Base-by-base conservation (phyloP, 2,888 invertebrate species). In the Agrochola litura region DNA sequence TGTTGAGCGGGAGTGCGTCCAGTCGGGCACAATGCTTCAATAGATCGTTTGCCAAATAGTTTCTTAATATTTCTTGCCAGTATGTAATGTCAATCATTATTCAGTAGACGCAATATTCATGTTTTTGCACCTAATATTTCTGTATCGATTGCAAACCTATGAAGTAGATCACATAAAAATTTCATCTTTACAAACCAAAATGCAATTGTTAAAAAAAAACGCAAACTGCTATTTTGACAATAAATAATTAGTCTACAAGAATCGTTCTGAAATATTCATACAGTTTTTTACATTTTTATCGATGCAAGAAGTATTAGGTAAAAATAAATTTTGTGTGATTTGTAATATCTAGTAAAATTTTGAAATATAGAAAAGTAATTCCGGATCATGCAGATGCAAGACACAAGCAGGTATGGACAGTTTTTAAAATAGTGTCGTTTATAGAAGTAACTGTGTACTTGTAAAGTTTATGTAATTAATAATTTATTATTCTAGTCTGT, bases 401-500 rank as follows among this genome's bases (percentile, higher is more conserved):
- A 49, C 30, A 49, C 30, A 68, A 66, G 64, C 63, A 76, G 75
- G 74, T 85, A 76, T 82, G 76, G 76, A 83, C 73, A 60, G 68
- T 79, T 81, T 77, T 75, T 56, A 30, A 78, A 81, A 79, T 81
- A 80, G 41, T 79, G 79, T 85, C 71, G 77, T 82, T 82, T 81
- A 82, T 82, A 78, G 75, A 71, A 82, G 75, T 88, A 86, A 88
- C 83, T 76, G 83, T 84, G 85, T 85, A 87, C 80, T 86, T 86
- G 85, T 86, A 87, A 84, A 87, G 79, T 85, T 81, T 78, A 84
- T 90, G 87, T 90, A 91, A 89, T 88, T 89, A 90, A 89, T 92
- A 91, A 91, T 92, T 92, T 93, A 92, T 93, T 93, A 89, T 93
- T 95, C 96, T 96, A 96, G 96, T 96, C 96, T 95, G 93, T 93